A percentile compares a stretch with the other conserved stretches of the same genome.
phyloP scores from a whole-genome alignment of 2,113 vertebrate species.

The Channa argus region DNA sequence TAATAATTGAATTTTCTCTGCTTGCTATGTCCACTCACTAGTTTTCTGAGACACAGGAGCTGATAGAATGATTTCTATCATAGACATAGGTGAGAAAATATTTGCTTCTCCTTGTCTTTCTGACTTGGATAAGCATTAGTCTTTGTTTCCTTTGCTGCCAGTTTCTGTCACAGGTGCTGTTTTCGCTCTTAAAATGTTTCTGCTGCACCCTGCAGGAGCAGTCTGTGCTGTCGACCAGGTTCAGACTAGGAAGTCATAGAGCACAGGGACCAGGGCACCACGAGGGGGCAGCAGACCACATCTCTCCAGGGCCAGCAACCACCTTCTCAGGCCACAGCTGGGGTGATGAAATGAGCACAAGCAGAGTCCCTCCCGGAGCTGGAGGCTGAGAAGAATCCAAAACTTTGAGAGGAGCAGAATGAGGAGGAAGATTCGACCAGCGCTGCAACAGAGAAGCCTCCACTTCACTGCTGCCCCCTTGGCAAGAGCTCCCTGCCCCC shows the following conservation, averaged over 20 bases:
- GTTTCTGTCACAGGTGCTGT: not conserved
- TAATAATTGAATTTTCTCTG: not conserved
- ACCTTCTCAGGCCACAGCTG: conserved; percentile 83
- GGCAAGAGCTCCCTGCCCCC: conserved; percentile 76
- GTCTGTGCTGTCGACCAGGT: conserved; percentile 58
- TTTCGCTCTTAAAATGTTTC: conserved; percentile 7
- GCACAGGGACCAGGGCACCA: conserved; percentile 69
- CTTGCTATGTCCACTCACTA: conserved; percentile 44
- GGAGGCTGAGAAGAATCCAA: conserved; percentile 44
- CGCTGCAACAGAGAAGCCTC: conserved; percentile 28
- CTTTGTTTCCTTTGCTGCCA: not conserved
- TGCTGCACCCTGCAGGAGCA: conserved; percentile 37
- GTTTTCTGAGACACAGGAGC: conserved; percentile 87
- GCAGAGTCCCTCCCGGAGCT: conserved; percentile 60
- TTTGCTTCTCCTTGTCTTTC: not conserved
- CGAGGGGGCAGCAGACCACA: conserved; percentile 73
- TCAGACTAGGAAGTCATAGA: conserved; percentile 56
- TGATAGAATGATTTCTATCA: conserved; percentile 83
- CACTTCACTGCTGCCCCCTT: conserved; percentile 71
- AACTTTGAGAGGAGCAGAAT: conserved; percentile 30
- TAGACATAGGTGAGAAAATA: conserved; percentile 62
- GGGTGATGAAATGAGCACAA: conserved; percentile 28
- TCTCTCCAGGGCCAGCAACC: conserved; percentile 81
- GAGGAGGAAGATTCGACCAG: conserved; percentile 46
- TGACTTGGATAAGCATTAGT: not conserved